Percentiles rank a stretch among this genome's conserved stretches.
Conservation (phyloP, 2,113 vertebrate species). For the Puffinus mauretanicus region DNA sequence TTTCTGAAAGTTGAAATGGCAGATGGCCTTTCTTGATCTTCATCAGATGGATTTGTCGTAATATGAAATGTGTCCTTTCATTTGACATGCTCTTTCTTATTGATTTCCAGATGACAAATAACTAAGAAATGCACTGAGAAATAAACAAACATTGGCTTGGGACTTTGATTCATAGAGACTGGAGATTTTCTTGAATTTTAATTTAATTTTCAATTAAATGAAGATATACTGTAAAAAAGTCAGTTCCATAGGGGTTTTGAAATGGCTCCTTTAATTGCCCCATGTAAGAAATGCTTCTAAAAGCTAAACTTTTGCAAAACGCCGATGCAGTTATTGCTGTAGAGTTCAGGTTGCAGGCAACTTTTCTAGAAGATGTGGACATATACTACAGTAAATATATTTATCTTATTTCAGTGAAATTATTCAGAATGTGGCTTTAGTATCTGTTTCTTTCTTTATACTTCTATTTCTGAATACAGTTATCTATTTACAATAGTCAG, state of each 20-base stretch:
- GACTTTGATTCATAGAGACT: not conserved
- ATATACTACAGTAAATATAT: not conserved
- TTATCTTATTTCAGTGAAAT: not conserved
- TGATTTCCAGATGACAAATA: slow-evolving; percentile 32
- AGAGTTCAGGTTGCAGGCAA: not conserved
- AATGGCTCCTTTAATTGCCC: not conserved
- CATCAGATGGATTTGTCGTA: slow-evolving; percentile 30
- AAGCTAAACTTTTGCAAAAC: not conserved
- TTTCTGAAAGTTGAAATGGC: not conserved
- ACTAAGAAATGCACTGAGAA: not conserved
- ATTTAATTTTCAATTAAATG: not conserved
- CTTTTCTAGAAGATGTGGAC: not conserved
- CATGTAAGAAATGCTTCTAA: not conserved
- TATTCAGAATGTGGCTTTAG: not conserved
- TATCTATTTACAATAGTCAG: not conserved
- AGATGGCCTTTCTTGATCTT: slow-evolving; percentile 34
- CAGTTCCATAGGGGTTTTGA: not conserved
- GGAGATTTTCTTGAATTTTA: not conserved
- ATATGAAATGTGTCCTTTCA: slow-evolving; percentile 23
- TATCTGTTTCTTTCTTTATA: not conserved
- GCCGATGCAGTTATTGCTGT: not conserved
- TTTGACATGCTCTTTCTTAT: not conserved
- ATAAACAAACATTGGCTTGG: not conserved
- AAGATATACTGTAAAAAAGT: not conserved
- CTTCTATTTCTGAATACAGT: not conserved